Base-by-base conservation (phyloP, 1,140 invertebrate species). In the Rhynchophorus ferrugineus region DNA sequence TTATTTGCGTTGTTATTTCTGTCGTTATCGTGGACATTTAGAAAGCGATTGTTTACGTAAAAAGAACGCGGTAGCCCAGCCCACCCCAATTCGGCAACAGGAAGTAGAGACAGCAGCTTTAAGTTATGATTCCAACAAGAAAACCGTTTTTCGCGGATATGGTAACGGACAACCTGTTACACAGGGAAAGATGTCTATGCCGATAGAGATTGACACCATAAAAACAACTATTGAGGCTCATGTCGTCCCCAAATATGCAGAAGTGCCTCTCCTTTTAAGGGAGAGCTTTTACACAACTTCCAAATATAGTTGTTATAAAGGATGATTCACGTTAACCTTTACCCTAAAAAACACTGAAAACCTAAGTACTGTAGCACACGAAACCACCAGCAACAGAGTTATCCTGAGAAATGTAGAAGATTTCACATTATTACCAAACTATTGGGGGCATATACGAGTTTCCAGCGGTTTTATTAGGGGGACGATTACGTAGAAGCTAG, bases 401-500 rank as follows among this genome's bases (percentile, higher is more conserved):
- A 33, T 37, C 2, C 21, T 48, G 18, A 11, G 24, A 21, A 29
- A 17, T 13, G 2, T 8, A 20, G 24, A 52, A 19, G 11, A 36
- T 13, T 3, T 17, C 9, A 3, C 38, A 6, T 14, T 54, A 24
- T 18, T 22, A 17, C 43, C 43, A 7, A 38, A 54, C 22, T 34
- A 52, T 46, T 46, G 17, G 34, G 29, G 33, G 1, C n/a, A 46
- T 46, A 16, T 52, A 3, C 2, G 9, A 16, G 44, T 54, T 16
- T 35, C 3, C 18, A 46, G 21, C 29, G 33, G 18, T 3, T 5
- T 3, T 54, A 54, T 21, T 19, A 35, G 16, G 39, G 24, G 3
- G 35, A 37, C 13, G 8, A 8, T 37, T 37, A 37, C 14, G 13
- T 47, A 1, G 44, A 47, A 17, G 44, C 60, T 58, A 70, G 68